A percentile compares a stretch with the other conserved stretches of the same genome.
Conservation (phyloP, 2,113 vertebrate species). For the Oenanthe melanoleuca region DNA sequence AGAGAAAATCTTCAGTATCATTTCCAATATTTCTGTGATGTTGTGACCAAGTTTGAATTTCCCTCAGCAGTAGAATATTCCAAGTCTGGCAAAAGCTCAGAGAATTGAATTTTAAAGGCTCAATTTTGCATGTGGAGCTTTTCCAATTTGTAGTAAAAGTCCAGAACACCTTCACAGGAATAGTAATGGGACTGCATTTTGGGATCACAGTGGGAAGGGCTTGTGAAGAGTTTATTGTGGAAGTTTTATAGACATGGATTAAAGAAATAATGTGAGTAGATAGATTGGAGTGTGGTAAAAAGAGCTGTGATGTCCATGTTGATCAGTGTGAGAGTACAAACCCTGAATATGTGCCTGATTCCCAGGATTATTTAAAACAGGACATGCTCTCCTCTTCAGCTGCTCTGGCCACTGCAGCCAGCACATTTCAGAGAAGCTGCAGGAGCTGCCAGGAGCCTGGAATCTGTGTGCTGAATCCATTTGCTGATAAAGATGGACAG, state of each 20-base stretch:
- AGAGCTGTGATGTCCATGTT: fast-evolving
- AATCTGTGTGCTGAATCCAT: not conserved
- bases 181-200: not conserved
- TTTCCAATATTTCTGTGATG: not conserved
- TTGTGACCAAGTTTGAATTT: not conserved
- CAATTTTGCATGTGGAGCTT: not conserved
- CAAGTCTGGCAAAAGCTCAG: not conserved
- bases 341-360: fast-evolving
- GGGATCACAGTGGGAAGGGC: not conserved
- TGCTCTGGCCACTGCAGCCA: not conserved
- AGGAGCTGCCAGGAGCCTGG: not conserved
- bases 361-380: not conserved
- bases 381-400: fast-evolving
- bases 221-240: not conserved
- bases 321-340: not conserved
- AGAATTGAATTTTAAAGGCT: not conserved
- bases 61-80: not conserved
- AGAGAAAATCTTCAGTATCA: not conserved
- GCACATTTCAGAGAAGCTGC: not conserved
- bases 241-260: not conserved
- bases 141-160: not conserved
- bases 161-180: not conserved
- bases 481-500: not conserved
- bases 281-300: not conserved
- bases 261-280: not conserved